Evolutionary conservation across 64 coral and sea anemone genomes (phyloP).

Genomic region (Astreopora myriophthalma): DNA sequence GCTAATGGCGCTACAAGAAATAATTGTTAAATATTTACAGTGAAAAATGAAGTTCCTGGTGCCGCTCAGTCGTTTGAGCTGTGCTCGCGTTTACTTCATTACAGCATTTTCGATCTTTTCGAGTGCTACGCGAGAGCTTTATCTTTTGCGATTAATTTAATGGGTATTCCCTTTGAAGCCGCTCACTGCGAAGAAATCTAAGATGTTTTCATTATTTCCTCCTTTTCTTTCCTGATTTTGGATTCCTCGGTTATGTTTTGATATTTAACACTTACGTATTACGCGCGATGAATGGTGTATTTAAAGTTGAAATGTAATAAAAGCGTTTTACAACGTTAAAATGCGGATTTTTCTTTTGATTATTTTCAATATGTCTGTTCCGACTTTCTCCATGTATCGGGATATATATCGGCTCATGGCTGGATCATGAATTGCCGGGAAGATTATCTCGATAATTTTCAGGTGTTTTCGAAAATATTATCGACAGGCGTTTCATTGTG

Average conservation of each 20-base stretch:
- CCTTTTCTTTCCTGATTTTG: background rate
- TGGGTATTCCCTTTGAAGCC: background rate
- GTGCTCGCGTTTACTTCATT: too few species aligned
- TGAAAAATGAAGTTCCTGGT: background rate
- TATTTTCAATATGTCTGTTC: background rate
- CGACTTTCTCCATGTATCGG: background rate
- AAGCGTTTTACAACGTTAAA: background rate
- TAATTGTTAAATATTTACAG: constrained; percentile 14
- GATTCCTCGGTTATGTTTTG: too few species aligned
- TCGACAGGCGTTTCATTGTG: background rate
- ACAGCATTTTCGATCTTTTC: background rate
- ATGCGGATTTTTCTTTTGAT: background rate
- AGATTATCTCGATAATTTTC: background rate
- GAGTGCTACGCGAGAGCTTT: background rate
- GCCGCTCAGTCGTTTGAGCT: too few species aligned
- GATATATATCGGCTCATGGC: background rate
- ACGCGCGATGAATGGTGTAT: too few species aligned
- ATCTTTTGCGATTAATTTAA: background rate
- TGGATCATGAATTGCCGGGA: background rate
- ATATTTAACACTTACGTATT: background rate
- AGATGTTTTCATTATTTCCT: background rate
- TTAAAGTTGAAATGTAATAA: background rate
- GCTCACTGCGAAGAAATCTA: background rate
- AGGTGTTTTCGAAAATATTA: background rate
- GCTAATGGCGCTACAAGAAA: background rate